Base-by-base conservation (phyloP, 2,797 vertebrate species). In the Telmatherina bonti region DNA sequence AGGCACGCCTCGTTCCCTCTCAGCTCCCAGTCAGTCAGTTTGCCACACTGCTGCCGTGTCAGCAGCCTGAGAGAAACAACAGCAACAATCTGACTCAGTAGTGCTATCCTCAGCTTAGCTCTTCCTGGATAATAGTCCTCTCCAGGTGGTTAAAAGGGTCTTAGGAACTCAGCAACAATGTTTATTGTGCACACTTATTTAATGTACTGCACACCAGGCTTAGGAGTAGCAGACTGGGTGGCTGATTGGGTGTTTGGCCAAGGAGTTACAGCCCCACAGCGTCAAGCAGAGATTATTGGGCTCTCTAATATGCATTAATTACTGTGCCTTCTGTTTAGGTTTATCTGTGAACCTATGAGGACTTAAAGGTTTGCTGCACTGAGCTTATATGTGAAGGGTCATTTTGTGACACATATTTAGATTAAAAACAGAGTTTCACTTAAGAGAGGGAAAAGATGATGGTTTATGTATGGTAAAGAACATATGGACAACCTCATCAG, bases 301-400 rank as follows among this genome's bases (percentile, higher is more conserved):
- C 8, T 60, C 60, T 78, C 74, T 86, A 85, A 90, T 82, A 64
- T 87, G 81, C 72, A 73, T 73, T 88, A 87, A 90, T 86, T 80
- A 82, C 78, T 24, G 41, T 0, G 67, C 91, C 90, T 85, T 91
- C 90, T 90, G 85, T 85, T 84, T 7, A 52, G 72, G 73, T 83
- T 86, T 67, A 89, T 55, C 76, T 33, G 26, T 47, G 59, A 70
- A 87, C 78, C 66, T 68, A 67, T 33, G 30, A 62, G 47, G 41
- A 65, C 73, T 78, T 47, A 56, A 47, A 69, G 70, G 71, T 43
- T 53, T 11, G 2, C 33, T 54, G 43, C 43, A 47, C 20, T 7
- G 15, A 63, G 49, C 27, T 77, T 59, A 49, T 6, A 12, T 16
- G 12, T 12, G 7, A 58, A 51, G 43, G 61, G n/a, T 36, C 45